Conservation (phyloP, 2,888 invertebrate genomes). For the Dasysyrphus albostriatus region DNA sequence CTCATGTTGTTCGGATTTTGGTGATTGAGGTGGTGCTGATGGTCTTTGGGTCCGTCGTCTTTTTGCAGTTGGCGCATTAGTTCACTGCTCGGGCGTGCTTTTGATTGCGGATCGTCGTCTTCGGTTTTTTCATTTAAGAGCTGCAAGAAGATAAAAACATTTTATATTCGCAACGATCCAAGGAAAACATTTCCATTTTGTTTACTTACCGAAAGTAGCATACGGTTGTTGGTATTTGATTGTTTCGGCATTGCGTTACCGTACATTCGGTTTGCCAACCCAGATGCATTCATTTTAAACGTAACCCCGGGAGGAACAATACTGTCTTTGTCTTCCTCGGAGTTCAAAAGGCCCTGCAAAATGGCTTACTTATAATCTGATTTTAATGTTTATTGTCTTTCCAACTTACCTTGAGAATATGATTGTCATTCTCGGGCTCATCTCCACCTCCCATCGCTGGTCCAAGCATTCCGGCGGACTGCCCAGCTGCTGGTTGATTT, state of each 20-base stretch:
- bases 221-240: slow-evolving; percentile 85
- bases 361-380: slow-evolving; percentile 16
- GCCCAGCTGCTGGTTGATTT: slow-evolving; percentile 76
- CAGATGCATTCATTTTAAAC: slow-evolving; percentile 61
- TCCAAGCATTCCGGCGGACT: slow-evolving; percentile 76
- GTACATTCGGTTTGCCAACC: slow-evolving; percentile 55
- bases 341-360: slow-evolving; percentile 78
- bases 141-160: slow-evolving; percentile 83
- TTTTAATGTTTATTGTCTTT: background rate
- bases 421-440: slow-evolving; percentile 81
- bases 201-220: slow-evolving; percentile 87
- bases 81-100: slow-evolving; percentile 83
- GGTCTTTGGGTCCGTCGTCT: slow-evolving; percentile 81
- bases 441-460: slow-evolving; percentile 75
- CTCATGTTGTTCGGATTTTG: slow-evolving; percentile 81
- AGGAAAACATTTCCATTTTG: background rate
- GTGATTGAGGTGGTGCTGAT: slow-evolving; percentile 77
- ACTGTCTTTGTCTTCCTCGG: slow-evolving; percentile 83
- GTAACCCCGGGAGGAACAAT: slow-evolving; percentile 71
- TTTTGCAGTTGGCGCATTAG: slow-evolving; percentile 85
- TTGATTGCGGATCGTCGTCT: slow-evolving; percentile 87
- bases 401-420: slow-evolving; percentile 78
- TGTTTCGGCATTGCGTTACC: slow-evolving; percentile 79
- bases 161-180: background rate
- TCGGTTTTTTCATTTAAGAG: slow-evolving; percentile 93